phyloP scores from a whole-genome alignment of 1,140 invertebrate species.

The Drosophila pachea region DNA sequence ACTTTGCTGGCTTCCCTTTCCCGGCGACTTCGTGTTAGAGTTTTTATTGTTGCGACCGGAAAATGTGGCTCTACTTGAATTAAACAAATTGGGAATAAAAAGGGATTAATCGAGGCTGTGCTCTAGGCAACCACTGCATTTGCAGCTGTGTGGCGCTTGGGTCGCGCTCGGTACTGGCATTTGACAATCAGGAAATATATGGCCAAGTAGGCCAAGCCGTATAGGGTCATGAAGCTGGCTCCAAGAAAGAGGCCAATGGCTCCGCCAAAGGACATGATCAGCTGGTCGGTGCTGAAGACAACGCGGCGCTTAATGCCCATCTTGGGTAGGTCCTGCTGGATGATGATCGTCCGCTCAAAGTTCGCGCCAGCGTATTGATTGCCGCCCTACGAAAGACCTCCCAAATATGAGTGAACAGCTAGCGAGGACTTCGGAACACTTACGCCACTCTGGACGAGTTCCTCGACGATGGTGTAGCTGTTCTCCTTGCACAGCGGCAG shows the following conservation, averaged over 20 bases:
- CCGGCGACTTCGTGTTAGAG: constrained; percentile 20
- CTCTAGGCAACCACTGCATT: neutral
- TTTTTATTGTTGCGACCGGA: constrained; percentile 23
- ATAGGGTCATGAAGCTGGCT: constrained; percentile 73
- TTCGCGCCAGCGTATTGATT: constrained; percentile 36
- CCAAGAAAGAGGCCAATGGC: constrained; percentile 73
- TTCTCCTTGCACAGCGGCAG: constrained; percentile 55
- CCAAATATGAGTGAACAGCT: neutral
- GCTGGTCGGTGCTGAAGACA: constrained; percentile 71
- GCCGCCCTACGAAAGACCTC: constrained; percentile 36
- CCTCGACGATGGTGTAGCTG: constrained; percentile 48
- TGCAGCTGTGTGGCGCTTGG: neutral
- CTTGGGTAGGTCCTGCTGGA: constrained; percentile 60
- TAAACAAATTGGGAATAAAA: constrained; percentile 1
- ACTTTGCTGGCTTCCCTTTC: constrained; percentile 47
- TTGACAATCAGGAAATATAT: constrained; percentile 43
- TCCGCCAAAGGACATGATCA: constrained; percentile 73
- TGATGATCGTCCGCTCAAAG: constrained; percentile 62
- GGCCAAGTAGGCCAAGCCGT: constrained; percentile 53
- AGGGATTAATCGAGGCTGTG: too few relatives aligned
- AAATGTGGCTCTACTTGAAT: constrained; percentile 20
- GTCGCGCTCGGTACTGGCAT: constrained; percentile 33
- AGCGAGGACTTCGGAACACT: neutral
- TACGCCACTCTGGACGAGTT: constrained; percentile 42
- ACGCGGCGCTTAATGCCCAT: constrained; percentile 72